Conservation (phyloP, 1,140 invertebrate species). For the Eulimnadia texana region DNA sequence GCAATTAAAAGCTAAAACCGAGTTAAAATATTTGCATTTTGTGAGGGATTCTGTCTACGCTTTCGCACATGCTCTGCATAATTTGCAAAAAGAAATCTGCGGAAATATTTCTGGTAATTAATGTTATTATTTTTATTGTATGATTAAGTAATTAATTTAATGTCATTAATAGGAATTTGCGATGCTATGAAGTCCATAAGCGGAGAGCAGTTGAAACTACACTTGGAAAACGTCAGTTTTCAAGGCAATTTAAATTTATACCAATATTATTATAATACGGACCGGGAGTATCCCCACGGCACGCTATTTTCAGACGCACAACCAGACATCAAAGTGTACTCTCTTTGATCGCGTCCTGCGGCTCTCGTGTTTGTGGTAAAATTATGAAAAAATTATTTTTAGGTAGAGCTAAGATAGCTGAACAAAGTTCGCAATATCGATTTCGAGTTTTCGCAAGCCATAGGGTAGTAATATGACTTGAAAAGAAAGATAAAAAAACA, state of each 20-base stretch:
- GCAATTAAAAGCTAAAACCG: neutral
- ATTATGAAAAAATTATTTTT: too few relatives aligned
- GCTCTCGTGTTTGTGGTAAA: too few relatives aligned
- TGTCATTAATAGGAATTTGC: slow-evolving; percentile 31
- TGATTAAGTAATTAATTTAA: neutral
- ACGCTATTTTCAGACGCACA: too few relatives aligned
- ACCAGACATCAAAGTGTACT: too few relatives aligned
- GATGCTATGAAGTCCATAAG: slow-evolving; percentile 31
- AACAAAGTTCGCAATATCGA: too few relatives aligned
- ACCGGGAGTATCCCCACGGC: too few relatives aligned
- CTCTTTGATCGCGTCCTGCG: too few relatives aligned
- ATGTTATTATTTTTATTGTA: neutral
- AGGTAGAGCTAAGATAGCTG: too few relatives aligned
- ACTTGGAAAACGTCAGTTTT: slow-evolving; percentile 37
- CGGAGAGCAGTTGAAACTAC: slow-evolving; percentile 28
- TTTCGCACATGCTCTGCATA: slow-evolving; percentile 36
- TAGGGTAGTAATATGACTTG: too few relatives aligned
- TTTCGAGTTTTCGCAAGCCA: too few relatives aligned
- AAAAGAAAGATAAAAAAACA: too few relatives aligned
- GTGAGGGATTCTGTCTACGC: slow-evolving; percentile 40
- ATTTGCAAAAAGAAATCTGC: slow-evolving; percentile 32
- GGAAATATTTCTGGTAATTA: neutral
- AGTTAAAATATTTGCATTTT: slow-evolving; percentile 34
- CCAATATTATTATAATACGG: neutral
- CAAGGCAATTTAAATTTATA: slow-evolving; percentile 28